Percentiles rank a stretch among this genome's conserved stretches.
Evolutionary conservation across 1,140 invertebrate genomes (phyloP).

Genomic region (Zelostemma sp.): DNA sequence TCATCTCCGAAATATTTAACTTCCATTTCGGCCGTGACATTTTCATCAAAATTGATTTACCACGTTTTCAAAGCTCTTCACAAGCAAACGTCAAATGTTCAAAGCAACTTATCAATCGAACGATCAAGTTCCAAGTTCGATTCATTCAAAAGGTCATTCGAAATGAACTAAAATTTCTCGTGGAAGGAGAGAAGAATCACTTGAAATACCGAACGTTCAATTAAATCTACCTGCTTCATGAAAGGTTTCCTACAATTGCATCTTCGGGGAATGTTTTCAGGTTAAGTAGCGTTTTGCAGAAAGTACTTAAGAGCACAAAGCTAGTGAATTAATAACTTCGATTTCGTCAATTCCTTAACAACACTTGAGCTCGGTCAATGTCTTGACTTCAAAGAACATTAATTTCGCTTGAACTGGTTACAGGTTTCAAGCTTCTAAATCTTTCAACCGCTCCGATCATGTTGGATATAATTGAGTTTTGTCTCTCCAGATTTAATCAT

Average conservation of each 20-base stretch:
- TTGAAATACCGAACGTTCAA: conserved; percentile 19
- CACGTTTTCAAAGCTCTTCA: too few relatives aligned
- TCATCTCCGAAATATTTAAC: not conserved
- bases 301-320: conserved; percentile 33
- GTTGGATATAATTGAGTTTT: too few relatives aligned
- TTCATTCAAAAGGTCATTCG: not conserved
- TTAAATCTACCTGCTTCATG: conserved; percentile 2
- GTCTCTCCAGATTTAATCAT: too few relatives aligned
- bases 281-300: conserved; percentile 39
- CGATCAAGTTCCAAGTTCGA: too few relatives aligned
- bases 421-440: not conserved
- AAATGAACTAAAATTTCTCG: not conserved
- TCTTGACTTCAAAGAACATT: conserved; percentile 41
- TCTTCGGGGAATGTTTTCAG: conserved; percentile 32
- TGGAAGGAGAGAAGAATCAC: conserved; percentile 7
- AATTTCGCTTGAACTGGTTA: conserved; percentile 11
- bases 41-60: not conserved
- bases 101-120: too few relatives aligned
- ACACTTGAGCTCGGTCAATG: conserved; percentile 41
- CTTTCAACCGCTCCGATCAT: not conserved
- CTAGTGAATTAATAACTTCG: conserved; percentile 45
- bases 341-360: conserved; percentile 43
- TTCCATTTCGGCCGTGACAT: conserved; percentile 10
- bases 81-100: too few relatives aligned
- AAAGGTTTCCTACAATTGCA: conserved; percentile 27